These are phyloP conservation scores for Ophion costatus DNA, from an alignment of 2,888 invertebrate genomes.

Conservation along the genomic window DNA sequence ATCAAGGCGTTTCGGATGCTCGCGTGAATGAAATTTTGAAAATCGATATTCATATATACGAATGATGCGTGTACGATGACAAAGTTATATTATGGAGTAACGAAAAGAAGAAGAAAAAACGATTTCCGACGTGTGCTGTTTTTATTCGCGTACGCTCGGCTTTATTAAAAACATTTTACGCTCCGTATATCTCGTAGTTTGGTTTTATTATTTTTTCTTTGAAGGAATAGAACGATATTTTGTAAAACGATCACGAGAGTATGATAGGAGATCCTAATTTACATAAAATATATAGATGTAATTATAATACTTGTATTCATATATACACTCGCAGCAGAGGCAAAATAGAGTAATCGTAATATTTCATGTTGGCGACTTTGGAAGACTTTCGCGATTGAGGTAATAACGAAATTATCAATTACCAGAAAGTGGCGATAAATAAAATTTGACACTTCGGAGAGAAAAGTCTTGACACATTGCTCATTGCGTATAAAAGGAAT, in stretches of 20 bases:
- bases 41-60: slow-evolving; percentile 27
- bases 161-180: slow-evolving; percentile 56
- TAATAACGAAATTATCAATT: slow-evolving; percentile 26
- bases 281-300: slow-evolving; percentile 45
- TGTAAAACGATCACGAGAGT: slow-evolving; percentile 40
- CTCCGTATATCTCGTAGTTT: slow-evolving; percentile 55
- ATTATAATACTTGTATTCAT: slow-evolving; percentile 32
- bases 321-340: slow-evolving; percentile 5
- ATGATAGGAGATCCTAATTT: slow-evolving; percentile 37
- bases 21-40: slow-evolving; percentile 30
- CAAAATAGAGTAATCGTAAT: background rate
- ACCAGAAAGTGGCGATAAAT: slow-evolving; percentile 3
- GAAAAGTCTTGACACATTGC: background rate
- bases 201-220: slow-evolving; percentile 34
- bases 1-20: background rate
- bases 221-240: slow-evolving; percentile 28
- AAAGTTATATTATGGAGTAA: slow-evolving; percentile 40
- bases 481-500: background rate
- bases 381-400: slow-evolving; percentile 33
- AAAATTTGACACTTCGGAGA: slow-evolving; percentile 42
- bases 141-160: slow-evolving; percentile 22
- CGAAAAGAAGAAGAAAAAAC: background rate
- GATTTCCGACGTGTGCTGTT: background rate
- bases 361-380: slow-evolving; percentile 12
- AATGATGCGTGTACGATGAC: slow-evolving; percentile 30